A percentile compares a stretch with the other conserved stretches of the same genome.
Conservation (phyloP, 2,797 vertebrate genomes). For the Triplophysa bombifrons region DNA sequence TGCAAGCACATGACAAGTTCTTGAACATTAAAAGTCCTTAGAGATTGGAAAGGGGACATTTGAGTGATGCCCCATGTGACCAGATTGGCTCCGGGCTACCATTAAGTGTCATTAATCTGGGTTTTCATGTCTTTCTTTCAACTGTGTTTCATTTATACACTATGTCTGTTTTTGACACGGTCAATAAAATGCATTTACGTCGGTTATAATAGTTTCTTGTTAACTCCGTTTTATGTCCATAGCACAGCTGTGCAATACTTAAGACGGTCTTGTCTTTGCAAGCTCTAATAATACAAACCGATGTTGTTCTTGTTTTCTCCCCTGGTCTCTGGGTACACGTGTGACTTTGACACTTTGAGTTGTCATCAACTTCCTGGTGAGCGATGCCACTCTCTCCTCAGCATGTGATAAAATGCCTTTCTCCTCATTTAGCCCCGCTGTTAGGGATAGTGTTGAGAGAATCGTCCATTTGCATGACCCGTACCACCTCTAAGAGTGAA, state of each 20-base stretch:
- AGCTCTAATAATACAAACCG: background rate
- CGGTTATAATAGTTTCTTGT: background rate
- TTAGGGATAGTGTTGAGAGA: background rate
- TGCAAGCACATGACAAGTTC: slow-evolving; percentile 34
- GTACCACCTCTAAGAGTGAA: background rate
- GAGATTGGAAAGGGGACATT: background rate
- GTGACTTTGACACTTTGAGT: slow-evolving; percentile 37
- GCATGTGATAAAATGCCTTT: slow-evolving; percentile 51
- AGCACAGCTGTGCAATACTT: background rate
- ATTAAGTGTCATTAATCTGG: slow-evolving; percentile 1
- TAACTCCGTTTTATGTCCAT: background rate
- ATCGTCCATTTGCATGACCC: background rate
- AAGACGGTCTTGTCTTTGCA: background rate
- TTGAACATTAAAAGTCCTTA: background rate
- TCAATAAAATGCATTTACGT: background rate
- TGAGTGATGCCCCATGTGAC: slow-evolving; percentile 4
- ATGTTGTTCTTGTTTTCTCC: slow-evolving; percentile 6
- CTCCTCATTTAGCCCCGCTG: slow-evolving; percentile 37
- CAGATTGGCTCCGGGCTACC: slow-evolving; percentile 18
- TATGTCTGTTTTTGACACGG: slow-evolving; percentile 14
- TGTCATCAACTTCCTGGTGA: slow-evolving; percentile 18
- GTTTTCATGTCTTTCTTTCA: slow-evolving; percentile 25
- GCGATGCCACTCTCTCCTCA: background rate
- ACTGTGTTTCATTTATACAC: background rate
- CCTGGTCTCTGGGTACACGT: slow-evolving; percentile 58